These are phyloP conservation scores for Drosophila sordidula DNA, from an alignment of 2,888 invertebrate species.

Conservation along the genomic window DNA sequence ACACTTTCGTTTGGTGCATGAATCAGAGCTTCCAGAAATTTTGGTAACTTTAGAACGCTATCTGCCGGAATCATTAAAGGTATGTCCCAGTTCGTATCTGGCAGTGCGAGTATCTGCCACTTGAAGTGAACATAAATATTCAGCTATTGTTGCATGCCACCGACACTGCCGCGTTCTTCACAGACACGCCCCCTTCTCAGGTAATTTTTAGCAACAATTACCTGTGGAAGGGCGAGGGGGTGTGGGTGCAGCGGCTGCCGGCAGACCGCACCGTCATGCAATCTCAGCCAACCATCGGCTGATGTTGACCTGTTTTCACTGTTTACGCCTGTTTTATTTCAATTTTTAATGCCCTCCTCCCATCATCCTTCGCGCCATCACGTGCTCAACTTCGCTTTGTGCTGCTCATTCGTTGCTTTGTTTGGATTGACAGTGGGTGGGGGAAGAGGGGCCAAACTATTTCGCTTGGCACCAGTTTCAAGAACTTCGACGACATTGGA, in stretches of 20 bases:
- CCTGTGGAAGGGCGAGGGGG: conserved; percentile 12
- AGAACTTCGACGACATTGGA: conserved; percentile 55
- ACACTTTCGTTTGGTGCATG: conserved; percentile 94
- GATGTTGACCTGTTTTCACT: conserved; percentile 76
- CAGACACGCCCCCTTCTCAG: conserved; percentile 56
- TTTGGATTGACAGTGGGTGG: too few species aligned
- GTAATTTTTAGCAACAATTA: conserved; percentile 66
- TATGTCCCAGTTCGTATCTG: conserved; percentile 82
- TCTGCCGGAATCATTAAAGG: conserved; percentile 95
- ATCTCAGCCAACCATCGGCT: conserved; percentile 55
- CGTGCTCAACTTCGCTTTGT: conserved; percentile 45
- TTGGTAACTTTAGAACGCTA: conserved; percentile 92
- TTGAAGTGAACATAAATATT: conserved; percentile 36
- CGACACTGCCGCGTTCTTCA: conserved; percentile 12
- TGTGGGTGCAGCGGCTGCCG: conserved; percentile 3
- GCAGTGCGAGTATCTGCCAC: conserved; percentile 11
- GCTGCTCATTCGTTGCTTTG: conserved; percentile 8
- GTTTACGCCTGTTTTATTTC: conserved; percentile 50
- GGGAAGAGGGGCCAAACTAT: conserved; percentile 25
- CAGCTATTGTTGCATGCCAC: conserved; percentile 9
- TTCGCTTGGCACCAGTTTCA: conserved; percentile 52
- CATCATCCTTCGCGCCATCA: conserved; percentile 29
- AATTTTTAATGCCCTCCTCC: conserved; percentile 45
- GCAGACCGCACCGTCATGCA: conserved; percentile 69
- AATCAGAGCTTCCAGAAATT: conserved; percentile 93